Conservation (phyloP, 2,888 invertebrate genomes). For the Dichetophora obliterata region DNA sequence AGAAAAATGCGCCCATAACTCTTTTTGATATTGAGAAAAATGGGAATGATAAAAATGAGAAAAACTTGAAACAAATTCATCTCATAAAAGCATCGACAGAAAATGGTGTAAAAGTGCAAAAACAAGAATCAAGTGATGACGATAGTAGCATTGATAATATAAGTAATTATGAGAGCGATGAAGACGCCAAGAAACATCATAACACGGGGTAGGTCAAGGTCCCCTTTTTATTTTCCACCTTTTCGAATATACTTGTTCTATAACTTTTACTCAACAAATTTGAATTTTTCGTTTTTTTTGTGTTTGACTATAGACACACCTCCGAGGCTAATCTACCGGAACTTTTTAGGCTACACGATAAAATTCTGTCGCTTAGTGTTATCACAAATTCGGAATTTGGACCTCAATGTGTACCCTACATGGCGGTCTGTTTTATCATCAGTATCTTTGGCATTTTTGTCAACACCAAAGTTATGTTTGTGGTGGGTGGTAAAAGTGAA, state of each 20-base stretch:
- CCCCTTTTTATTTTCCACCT: neutral
- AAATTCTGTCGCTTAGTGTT: slow-evolving; percentile 64
- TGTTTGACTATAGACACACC: slow-evolving; percentile 52
- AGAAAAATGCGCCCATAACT: slow-evolving; percentile 58
- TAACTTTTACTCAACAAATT: neutral
- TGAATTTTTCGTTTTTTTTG: too few species aligned
- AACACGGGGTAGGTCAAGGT: neutral
- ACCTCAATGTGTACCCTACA: slow-evolving; percentile 66
- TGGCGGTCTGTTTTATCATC: slow-evolving; percentile 66
- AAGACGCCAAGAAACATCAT: neutral
- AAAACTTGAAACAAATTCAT: slow-evolving; percentile 45
- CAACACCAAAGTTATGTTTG: slow-evolving; percentile 66
- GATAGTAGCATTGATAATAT: too few species aligned
- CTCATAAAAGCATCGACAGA: slow-evolving; percentile 43
- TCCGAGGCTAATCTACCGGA: slow-evolving; percentile 65
- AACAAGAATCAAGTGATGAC: slow-evolving; percentile 31
- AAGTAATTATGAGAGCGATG: neutral
- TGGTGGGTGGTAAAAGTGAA: slow-evolving; percentile 60
- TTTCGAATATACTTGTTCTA: neutral
- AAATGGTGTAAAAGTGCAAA: neutral
- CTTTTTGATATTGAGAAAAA: slow-evolving; percentile 65
- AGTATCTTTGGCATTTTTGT: slow-evolving; percentile 68
- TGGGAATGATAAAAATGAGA: slow-evolving; percentile 41
- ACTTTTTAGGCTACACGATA: slow-evolving; percentile 66
- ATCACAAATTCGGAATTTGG: slow-evolving; percentile 64